Conservation (phyloP, 2,888 invertebrate species). For the Galeopsomyia nigrocyanea region DNA sequence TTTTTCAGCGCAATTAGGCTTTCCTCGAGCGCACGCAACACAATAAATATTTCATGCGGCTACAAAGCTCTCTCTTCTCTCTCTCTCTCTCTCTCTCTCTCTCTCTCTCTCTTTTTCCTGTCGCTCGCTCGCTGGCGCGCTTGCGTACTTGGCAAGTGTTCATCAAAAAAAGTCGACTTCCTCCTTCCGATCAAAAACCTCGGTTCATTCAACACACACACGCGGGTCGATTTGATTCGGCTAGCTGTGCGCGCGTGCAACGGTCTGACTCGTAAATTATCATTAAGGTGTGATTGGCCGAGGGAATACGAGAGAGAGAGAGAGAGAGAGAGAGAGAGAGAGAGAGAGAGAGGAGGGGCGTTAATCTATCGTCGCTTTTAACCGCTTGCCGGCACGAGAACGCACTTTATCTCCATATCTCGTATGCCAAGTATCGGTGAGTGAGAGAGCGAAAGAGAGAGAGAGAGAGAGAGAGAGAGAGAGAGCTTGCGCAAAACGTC, state of each 20-base stretch:
- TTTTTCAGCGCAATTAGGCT: too few relatives aligned
- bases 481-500: constrained; percentile 11
- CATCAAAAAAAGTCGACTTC: neutral
- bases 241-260: constrained; percentile 44
- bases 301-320: constrained; percentile 32
- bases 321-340: constrained; percentile 45
- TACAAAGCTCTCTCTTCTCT: too few relatives aligned
- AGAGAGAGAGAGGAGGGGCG: constrained; percentile 21
- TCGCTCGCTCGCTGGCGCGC: neutral
- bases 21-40: too few relatives aligned
- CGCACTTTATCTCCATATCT: constrained; percentile 44
- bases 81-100: neutral
- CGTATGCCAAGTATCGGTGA: constrained; percentile 21
- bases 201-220: constrained; percentile 61
- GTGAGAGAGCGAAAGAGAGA: too few relatives aligned
- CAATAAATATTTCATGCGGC: too few relatives aligned
- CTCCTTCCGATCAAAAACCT: constrained; percentile 49
- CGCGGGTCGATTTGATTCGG: constrained; percentile 44
- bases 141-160: neutral
- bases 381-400: constrained; percentile 48
- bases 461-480: too few relatives aligned
- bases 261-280: constrained; percentile 60
- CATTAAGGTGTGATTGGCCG: constrained; percentile 66
- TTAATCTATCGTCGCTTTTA: constrained; percentile 51
- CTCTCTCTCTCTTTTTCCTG: neutral